phyloP scores from a whole-genome alignment of 2,797 vertebrate genomes.

The Paramormyrops hopkinsi region DNA sequence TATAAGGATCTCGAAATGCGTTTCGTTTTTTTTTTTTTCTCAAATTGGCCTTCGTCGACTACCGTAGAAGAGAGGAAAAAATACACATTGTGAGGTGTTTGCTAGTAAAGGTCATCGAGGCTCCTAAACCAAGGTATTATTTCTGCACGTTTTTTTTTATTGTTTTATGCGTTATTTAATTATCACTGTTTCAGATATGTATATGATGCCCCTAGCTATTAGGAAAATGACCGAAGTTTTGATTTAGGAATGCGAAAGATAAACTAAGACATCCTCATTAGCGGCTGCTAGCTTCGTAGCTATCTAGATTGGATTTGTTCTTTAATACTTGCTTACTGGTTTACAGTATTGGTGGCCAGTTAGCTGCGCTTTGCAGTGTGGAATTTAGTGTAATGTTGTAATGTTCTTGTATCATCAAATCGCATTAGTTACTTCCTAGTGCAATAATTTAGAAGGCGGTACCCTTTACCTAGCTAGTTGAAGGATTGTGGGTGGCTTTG shows the following conservation, averaged over 20 bases:
- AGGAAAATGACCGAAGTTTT: not conserved
- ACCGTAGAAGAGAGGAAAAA: not conserved
- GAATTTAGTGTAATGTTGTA: not conserved
- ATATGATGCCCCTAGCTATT: not conserved
- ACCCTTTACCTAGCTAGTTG: not conserved
- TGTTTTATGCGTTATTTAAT: not conserved
- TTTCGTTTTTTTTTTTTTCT: not conserved
- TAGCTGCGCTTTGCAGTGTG: not conserved
- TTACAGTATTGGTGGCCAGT: not conserved
- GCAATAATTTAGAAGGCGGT: not conserved
- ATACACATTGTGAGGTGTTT: not conserved
- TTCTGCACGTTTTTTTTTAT: not conserved
- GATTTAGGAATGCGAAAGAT: not conserved
- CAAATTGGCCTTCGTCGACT: not conserved
- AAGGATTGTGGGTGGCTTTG: not conserved
- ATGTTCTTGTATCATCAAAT: not conserved
- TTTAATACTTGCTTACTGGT: not conserved
- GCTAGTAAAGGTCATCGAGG: conserved; percentile 13
- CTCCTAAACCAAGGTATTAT: not conserved
- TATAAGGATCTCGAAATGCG: not conserved
- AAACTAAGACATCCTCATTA: not conserved
- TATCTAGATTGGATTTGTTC: not conserved
- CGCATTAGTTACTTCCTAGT: not conserved
- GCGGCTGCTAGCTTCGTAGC: not conserved
- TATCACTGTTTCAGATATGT: not conserved